Percentiles rank a stretch among this genome's conserved stretches.
These are phyloP conservation scores for Scyliorhinus canicula DNA, from an alignment of 2,797 vertebrate species.

Conservation along the genomic window DNA sequence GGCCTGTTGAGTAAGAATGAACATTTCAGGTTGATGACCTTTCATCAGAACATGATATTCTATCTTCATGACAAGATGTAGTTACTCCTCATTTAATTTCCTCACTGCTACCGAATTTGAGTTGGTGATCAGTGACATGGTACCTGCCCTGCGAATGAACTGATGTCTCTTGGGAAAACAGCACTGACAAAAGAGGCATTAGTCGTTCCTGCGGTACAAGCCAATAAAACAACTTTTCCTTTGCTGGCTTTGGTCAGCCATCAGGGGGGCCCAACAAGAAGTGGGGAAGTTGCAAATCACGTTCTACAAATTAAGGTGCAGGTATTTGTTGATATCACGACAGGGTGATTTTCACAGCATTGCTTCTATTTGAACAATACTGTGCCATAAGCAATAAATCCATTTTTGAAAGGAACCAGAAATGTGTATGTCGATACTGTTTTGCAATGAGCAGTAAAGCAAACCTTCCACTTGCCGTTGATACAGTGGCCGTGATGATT, in stretches of 20 bases:
- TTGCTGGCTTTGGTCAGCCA: not conserved
- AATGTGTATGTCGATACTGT: not conserved
- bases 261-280: not conserved
- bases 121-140: not conserved
- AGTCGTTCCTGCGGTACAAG: not conserved
- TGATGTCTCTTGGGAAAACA: not conserved
- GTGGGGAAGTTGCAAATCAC: not conserved
- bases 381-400: not conserved
- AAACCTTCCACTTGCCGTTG: not conserved
- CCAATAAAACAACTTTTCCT: not conserved
- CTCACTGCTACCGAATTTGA: not conserved
- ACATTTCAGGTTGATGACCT: not conserved
- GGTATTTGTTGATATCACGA: not conserved
- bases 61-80: not conserved
- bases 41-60: not conserved
- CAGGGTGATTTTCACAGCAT: not conserved
- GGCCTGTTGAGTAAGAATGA: not conserved
- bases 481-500: not conserved
- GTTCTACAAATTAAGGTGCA: not conserved
- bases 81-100: not conserved
- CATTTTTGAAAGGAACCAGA: not conserved
- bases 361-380: not conserved
- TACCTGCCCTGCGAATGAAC: not conserved
- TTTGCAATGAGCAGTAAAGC: not conserved
- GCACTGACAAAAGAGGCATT: not conserved